These are phyloP conservation scores for Pheucticus melanocephalus DNA, from an alignment of 2,113 vertebrate genomes.

Conservation along the genomic window DNA sequence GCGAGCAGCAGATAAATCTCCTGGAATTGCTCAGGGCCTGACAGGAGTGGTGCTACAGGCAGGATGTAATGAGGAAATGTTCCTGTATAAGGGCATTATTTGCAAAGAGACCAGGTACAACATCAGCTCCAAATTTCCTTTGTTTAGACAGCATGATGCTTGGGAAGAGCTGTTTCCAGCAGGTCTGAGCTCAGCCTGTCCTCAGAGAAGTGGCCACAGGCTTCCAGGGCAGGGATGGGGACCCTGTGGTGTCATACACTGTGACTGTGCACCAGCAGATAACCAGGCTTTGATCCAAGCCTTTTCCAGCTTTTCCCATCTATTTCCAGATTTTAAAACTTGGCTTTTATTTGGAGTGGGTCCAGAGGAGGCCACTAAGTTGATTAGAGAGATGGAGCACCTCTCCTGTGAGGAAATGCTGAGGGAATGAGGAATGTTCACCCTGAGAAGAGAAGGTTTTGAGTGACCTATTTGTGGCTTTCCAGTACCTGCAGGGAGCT, in stretches of 20 bases:
- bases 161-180: background rate
- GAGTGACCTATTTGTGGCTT: background rate
- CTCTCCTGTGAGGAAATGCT: background rate
- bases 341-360: background rate
- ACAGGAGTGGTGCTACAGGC: background rate
- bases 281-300: background rate
- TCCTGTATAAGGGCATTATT: background rate
- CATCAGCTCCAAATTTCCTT: background rate
- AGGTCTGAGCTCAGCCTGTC: background rate
- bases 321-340: background rate
- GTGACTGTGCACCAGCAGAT: background rate
- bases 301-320: background rate
- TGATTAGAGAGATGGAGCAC: background rate
- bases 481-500: background rate
- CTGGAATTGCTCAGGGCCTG: background rate
- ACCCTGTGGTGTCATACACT: background rate
- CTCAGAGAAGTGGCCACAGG: background rate
- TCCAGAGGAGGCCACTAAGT: background rate
- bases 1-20: background rate
- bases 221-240: background rate
- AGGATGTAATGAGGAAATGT: constrained; percentile 34
- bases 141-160: background rate
- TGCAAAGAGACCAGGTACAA: constrained; percentile 5
- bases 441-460: background rate
- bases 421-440: background rate